Conservation (phyloP, 2,888 invertebrate genomes). For the Xiphydria camelus region DNA sequence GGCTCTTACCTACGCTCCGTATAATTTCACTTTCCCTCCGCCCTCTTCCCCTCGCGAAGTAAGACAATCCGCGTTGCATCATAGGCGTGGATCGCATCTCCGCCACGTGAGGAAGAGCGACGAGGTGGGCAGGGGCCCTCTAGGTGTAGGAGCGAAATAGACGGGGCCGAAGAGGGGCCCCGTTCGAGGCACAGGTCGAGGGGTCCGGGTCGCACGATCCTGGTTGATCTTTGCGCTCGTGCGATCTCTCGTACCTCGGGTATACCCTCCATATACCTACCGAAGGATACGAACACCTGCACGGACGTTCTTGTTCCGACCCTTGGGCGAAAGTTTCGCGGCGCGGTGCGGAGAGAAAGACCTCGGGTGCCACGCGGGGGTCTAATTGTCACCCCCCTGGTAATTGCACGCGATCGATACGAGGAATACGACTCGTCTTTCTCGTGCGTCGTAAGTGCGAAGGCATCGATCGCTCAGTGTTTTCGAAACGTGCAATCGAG, state of each 20-base stretch:
- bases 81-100: constrained; percentile 52
- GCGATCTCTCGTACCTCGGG: constrained; percentile 48
- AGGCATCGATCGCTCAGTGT: no score
- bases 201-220: constrained; percentile 58
- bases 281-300: constrained; percentile 32
- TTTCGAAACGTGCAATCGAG: no score
- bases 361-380: constrained; percentile 1
- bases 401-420: no score
- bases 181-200: constrained; percentile 48
- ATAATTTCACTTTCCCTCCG: constrained; percentile 16
- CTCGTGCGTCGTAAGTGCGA: no score
- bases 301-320: background rate
- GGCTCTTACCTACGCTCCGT: constrained; percentile 11
- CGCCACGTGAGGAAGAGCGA: constrained; percentile 40
- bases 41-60: constrained; percentile 9
- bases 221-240: constrained; percentile 57
- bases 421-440: no score
- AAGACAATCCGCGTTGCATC: constrained; percentile 43
- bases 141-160: constrained; percentile 16
- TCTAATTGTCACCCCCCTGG: no score
- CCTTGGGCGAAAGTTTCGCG: no score
- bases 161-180: constrained; percentile 16
- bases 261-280: no score
- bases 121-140: no score
- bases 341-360: background rate